These are phyloP conservation scores for Podarcis lilfordi DNA, from an alignment of 2,797 vertebrate species.

Conservation along the genomic window DNA sequence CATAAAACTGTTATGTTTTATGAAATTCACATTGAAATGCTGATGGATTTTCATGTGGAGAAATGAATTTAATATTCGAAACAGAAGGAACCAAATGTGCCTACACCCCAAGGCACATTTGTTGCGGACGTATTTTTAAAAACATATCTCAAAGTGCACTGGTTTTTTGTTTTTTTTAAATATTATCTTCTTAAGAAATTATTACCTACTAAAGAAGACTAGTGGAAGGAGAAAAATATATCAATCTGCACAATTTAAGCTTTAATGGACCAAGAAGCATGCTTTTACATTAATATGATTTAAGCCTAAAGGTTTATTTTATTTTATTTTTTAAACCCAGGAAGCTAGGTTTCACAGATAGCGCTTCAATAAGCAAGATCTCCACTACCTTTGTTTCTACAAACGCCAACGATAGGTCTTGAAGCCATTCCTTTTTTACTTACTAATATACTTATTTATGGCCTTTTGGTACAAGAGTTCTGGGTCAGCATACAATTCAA, in stretches of 20 bases:
- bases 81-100: too few species aligned
- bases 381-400: conserved; percentile 46
- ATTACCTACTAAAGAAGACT: conserved; percentile 65
- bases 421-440: background rate
- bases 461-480: background rate
- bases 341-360: conserved; percentile 55
- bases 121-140: conserved; percentile 9
- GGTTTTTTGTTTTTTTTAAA: conserved; percentile 57
- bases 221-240: conserved; percentile 48
- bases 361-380: conserved; percentile 45
- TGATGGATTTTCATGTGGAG: too few species aligned
- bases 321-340: conserved; percentile 57
- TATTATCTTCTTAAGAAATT: conserved; percentile 29
- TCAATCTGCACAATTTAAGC: conserved; percentile 73
- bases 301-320: conserved; percentile 67
- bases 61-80: too few species aligned
- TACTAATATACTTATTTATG: background rate
- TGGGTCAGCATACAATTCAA: background rate
- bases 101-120: too few species aligned
- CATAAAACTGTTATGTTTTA: too few species aligned
- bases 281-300: conserved; percentile 70
- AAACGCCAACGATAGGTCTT: conserved; percentile 37
- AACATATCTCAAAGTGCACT: conserved; percentile 51
- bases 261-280: conserved; percentile 68
- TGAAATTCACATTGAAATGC: too few species aligned